Conservation (phyloP, 2,113 vertebrate genomes). For the Hippopotamus amphibius region DNA sequence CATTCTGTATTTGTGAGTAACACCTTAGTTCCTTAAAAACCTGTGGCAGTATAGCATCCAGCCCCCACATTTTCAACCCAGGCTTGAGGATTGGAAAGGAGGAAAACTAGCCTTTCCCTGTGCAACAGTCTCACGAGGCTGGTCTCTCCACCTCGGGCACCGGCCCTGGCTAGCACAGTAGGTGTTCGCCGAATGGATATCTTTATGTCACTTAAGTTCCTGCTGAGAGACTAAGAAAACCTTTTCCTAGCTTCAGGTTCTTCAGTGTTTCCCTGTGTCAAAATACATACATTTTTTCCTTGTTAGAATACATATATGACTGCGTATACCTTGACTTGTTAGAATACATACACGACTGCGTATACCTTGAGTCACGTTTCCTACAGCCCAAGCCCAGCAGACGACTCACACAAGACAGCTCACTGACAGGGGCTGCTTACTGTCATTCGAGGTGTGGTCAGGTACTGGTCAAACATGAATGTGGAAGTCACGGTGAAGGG, state of each 20-base stretch:
- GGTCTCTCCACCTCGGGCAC: not conserved
- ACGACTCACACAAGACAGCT: not conserved
- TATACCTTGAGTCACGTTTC: not conserved
- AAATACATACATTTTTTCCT: conserved; percentile 62
- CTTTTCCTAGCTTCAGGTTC: conserved; percentile 30
- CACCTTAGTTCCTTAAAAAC: conserved; percentile 77
- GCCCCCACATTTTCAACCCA: not conserved
- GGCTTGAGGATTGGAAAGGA: not conserved
- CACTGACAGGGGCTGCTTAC: not conserved
- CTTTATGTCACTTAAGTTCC: conserved; percentile 57
- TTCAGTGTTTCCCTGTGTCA: conserved; percentile 58
- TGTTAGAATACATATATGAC: conserved; percentile 11
- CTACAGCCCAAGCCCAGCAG: not conserved
- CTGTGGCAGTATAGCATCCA: conserved; percentile 51
- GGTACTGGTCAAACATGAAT: not conserved
- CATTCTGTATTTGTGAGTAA: conserved; percentile 76
- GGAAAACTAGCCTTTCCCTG: not conserved
- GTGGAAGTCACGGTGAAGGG: fast-evolving
- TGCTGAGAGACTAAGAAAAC: conserved; percentile 48
- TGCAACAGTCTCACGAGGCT: fast-evolving
- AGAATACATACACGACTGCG: not conserved
- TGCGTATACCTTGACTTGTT: not conserved
- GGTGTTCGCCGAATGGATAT: not conserved
- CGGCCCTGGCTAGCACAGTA: not conserved
- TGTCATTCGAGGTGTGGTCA: not conserved